Evolutionary conservation across 2,113 vertebrate genomes (phyloP), one percentile per base, ranked within the genome.

Genomic region (Xerus inauris): DNA sequence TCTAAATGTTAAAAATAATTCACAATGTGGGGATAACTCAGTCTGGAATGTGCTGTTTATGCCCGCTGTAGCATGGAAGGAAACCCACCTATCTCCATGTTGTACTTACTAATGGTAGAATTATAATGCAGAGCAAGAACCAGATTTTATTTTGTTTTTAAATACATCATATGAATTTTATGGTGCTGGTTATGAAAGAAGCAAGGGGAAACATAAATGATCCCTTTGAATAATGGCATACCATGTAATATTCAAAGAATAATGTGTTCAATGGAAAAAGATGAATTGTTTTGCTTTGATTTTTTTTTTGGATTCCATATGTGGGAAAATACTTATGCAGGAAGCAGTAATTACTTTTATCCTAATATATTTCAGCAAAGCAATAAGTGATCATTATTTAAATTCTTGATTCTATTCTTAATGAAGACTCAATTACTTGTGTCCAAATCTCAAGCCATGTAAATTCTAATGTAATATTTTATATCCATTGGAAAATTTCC

Each of bases 401-500:
- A 92, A 64, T n/a, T 42, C 4, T 9, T n/a, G 24, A 64, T 76
- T 24, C 5, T 83, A 51, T 80, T 94, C 17, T 49, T 94, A 32
- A 73, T 77, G 35, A 71, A 51, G 49, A 84, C 8, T 62, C 54
- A 69, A 14, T 92, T 67, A 75, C 6, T 77, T 92, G 69, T 75
- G 22, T 19, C 69, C 54, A 94, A 80, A 90, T 76, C 17, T 71
- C 17, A 92, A 83, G 9, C 51, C 72, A 35, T 65, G 1, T 54
- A 76, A 79, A 87, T 91, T 83, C 6, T 28, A 79, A n/a, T 49
- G 54, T 69, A 77, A 5, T 32, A 92, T 94, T 92, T 95, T 94
- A 49, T 65, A 11, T 72, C 5, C 35, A 26, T 4, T 82, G 54
- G 30, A 38, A 87, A 83, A 8, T 82, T 77, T 62, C 24, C 35